Evolutionary conservation across 2,888 invertebrate species (phyloP).

Genomic region (Metalampra italica): DNA sequence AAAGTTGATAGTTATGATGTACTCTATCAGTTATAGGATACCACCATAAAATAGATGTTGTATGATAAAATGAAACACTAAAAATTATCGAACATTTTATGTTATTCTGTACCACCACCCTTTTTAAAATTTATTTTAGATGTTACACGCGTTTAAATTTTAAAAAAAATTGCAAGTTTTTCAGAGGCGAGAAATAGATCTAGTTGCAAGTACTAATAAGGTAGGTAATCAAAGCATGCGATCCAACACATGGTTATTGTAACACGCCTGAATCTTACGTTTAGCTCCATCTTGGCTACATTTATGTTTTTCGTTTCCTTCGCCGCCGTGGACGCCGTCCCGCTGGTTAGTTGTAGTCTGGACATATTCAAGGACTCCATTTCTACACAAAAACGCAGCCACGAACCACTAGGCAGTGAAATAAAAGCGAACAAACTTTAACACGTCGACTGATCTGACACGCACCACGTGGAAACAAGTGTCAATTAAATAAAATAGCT

Average conservation of each 20-base stretch:
- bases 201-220: too few species aligned
- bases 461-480: constrained; percentile 72
- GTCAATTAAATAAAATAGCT: constrained; percentile 50
- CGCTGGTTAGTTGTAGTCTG: constrained; percentile 53
- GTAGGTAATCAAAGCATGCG: too few species aligned
- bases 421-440: constrained; percentile 35
- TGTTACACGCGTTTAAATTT: too few species aligned
- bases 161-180: too few species aligned
- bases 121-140: too few species aligned
- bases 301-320: not conserved
- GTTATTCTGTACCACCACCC: too few species aligned
- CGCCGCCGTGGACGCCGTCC: not conserved
- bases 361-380: constrained; percentile 72
- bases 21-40: too few species aligned
- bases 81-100: too few species aligned
- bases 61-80: too few species aligned
- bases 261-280: not conserved
- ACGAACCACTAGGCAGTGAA: constrained; percentile 15
- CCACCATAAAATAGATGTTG: too few species aligned
- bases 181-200: too few species aligned
- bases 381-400: constrained; percentile 28
- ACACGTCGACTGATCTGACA: constrained; percentile 69
- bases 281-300: not conserved
- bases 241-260: not conserved
- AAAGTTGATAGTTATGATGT: not conserved